Conservation (phyloP, 2,797 vertebrate genomes). For the Brachyalestes nurse region DNA sequence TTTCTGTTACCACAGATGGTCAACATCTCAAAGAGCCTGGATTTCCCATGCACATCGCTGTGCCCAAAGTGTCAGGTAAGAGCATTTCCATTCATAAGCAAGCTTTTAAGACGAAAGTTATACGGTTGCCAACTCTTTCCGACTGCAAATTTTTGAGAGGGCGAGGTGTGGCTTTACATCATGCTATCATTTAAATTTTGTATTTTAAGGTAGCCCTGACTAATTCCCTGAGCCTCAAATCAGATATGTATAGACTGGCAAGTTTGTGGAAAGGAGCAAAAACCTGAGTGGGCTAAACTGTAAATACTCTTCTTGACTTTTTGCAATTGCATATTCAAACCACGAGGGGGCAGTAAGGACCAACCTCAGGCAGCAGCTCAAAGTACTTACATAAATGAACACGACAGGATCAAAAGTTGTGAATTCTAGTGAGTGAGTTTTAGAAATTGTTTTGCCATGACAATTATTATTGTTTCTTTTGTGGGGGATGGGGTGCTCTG, state of each 20-base stretch:
- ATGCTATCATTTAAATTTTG: background rate
- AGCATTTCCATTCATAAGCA: slow-evolving; percentile 10
- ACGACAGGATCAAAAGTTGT: background rate
- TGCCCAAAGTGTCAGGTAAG: slow-evolving; percentile 72
- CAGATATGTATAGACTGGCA: background rate
- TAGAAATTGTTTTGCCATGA: no score
- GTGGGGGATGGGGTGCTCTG: slow-evolving; percentile 5
- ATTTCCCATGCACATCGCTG: slow-evolving; percentile 48
- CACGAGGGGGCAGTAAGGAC: slow-evolving; percentile 37
- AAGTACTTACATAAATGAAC: background rate
- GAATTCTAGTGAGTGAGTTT: background rate
- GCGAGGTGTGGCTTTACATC: background rate
- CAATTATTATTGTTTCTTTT: background rate
- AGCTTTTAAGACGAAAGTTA: background rate
- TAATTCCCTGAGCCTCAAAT: background rate
- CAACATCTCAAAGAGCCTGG: slow-evolving; percentile 59
- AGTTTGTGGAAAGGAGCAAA: background rate
- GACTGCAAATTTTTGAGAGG: background rate
- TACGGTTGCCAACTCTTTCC: background rate
- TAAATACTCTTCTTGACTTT: background rate
- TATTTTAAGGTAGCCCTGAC: background rate
- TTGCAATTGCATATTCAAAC: background rate
- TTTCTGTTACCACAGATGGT: slow-evolving; percentile 59
- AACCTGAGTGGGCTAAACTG: background rate
- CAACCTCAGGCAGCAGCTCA: background rate